Evolutionary conservation across 2,797 vertebrate genomes (phyloP), one percentile per base, ranked within the genome.

Genomic region (Miichthys miiuy): DNA sequence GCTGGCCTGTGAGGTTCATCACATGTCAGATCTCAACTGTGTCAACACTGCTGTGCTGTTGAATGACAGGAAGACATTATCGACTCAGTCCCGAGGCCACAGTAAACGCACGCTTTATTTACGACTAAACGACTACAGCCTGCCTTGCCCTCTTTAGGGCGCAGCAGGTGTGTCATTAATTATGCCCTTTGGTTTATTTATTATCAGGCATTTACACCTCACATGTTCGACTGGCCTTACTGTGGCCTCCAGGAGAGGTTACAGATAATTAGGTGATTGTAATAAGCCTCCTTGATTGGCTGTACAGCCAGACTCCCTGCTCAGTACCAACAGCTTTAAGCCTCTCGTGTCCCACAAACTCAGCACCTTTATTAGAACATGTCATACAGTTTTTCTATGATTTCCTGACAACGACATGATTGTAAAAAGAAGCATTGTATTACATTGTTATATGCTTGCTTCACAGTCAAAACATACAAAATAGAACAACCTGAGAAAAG

Each of bases 251-350:
- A 12, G 25, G 13, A 2, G n/a, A 66, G 62, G 41, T 4, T 30
- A 63, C 11, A 30, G 50, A 79, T 75, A 82, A 83, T 83, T 79
- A 73, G 70, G 42, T 80, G 80, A 86, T 5, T 48, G 27, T 25
- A 48, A n/a, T 84, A 85, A 88, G 72, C 77, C 63, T 76, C 38
- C 18, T 79, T 46, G 47, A 63, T 48, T 57, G 68, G 71, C 79
- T 63, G 16, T 50, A 62, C 61, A 68, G 54, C 23, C 48, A 67
- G 48, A 44, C 68, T 69, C 41, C 6, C 41, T 67, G 58, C 18
- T 85, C 41, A 56, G 70, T 44, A 51, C 20, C 14, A 60, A 47
- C 57, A 67, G 60, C 41, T 67, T 65, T 56, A 79, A 83, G 55
- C 58, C 56, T 74, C 21, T 42, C 16, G 4, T 77, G 77, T 44